Evolutionary conservation across 2,888 invertebrate genomes (phyloP).

Genomic region (Cinara cedri): DNA sequence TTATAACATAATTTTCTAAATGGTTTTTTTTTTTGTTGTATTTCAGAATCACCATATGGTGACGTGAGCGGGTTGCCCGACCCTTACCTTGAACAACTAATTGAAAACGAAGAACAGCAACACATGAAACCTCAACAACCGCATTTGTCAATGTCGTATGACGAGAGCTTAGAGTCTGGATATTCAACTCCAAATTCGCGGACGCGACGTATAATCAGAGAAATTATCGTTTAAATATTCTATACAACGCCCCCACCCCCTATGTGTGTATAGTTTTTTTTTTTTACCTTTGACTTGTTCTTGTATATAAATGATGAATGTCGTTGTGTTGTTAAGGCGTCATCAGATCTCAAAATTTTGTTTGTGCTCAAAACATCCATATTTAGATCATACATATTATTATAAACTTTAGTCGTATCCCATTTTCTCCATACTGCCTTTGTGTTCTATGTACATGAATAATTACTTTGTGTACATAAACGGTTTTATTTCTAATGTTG

Average conservation of each 20-base stretch:
- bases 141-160: conserved; percentile 87
- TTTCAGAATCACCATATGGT: conserved; percentile 87
- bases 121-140: conserved; percentile 77
- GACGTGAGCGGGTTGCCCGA: conserved; percentile 92
- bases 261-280: conserved; percentile 51
- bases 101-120: conserved; percentile 73
- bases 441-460: conserved; percentile 29
- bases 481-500: conserved; percentile 26
- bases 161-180: conserved; percentile 91
- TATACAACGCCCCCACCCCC: neutral
- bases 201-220: conserved; percentile 88
- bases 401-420: conserved; percentile 41
- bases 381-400: conserved; percentile 17
- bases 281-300: conserved; percentile 45
- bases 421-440: conserved; percentile 41
- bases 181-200: conserved; percentile 94
- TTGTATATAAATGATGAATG: conserved; percentile 45
- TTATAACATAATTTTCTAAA: too few relatives aligned
- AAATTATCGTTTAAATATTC: conserved; percentile 79
- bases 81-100: conserved; percentile 77
- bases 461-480: neutral
- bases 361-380: conserved; percentile 53
- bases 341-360: conserved; percentile 56
- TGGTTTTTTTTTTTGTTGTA: conserved; percentile 59
- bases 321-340: conserved; percentile 51